Base-by-base conservation (phyloP, 2,113 vertebrate species). In the Pseudopodoces humilis region DNA sequence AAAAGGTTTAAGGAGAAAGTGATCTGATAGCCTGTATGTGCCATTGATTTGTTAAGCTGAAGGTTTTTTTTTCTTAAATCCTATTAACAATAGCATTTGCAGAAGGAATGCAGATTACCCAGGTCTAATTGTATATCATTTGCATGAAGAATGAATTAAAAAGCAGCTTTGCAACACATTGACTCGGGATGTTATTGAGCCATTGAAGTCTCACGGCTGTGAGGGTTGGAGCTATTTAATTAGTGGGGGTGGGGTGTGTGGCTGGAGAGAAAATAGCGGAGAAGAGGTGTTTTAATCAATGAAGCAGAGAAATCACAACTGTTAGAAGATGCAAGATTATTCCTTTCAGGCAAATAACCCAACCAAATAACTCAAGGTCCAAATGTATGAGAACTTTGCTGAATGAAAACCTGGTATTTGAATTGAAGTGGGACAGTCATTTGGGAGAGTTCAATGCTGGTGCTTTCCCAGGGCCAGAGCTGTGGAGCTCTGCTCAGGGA, bases 61-160 rank as follows among this genome's bases (percentile, higher is more conserved):
- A 92, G 90, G 47, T 81, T 89, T 96, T 87, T 96, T 94, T 92
- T 94, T 37, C 92, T 72, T 35, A 89, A 97, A 96, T 96, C 96
- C 96, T 93, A 91, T 97, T 96, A 95, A 97, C 95, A 96, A 97
- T 96, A 83, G 95, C 76, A 49, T 96, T 96, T 97, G 93, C 86
- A 94, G 96, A 95, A 95, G 92, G 95, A 95, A 97, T 96, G 96
- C 97, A 97, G 96, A 97, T 96, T 97, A 97, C 92, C 95, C 78
- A 91, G 90, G 94, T 96, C 95, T 97, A 97, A 96, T 97, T 97
- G 97, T 96, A 97, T 96, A 96, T 96, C 94, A 97, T 97, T 97
- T 97, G 94, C 97, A 97, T 97, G 97, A 97, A 96, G 95, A 97
- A 96, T 96, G 92, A 96, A 96, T 97, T 96, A 94, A 96, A 97